Percentiles rank a stretch among this genome's conserved stretches.
Conservation (phyloP, 2,888 invertebrate species). For the Petrophora chlorosata region DNA sequence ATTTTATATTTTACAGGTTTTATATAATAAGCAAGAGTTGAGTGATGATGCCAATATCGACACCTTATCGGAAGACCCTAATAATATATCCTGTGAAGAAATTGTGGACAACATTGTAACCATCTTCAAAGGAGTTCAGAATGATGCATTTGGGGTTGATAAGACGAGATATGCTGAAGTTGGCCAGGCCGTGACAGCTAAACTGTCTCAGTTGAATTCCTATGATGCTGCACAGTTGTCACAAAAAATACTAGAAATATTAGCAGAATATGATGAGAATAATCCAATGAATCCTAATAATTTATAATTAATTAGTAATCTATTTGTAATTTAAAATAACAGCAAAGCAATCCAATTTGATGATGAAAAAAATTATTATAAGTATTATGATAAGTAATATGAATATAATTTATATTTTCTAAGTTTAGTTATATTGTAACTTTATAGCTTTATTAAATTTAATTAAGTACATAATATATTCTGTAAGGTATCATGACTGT, state of each 20-base stretch:
- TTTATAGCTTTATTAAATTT: no score
- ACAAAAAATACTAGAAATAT: slow-evolving; percentile 64
- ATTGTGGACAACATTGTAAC: slow-evolving; percentile 60
- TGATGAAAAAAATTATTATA: no score
- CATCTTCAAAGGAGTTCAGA: slow-evolving; percentile 63
- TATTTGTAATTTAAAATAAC: background rate
- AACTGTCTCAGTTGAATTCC: slow-evolving; percentile 61
- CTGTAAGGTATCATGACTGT: no score
- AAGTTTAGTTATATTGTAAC: no score
- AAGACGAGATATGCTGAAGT: slow-evolving; percentile 57
- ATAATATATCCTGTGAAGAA: slow-evolving; percentile 49
- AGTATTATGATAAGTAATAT: no score
- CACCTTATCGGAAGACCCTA: slow-evolving; percentile 33
- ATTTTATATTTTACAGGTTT: slow-evolving; percentile 37
- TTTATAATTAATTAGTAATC: background rate
- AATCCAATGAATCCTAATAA: slow-evolving; percentile 69
- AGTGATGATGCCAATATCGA: slow-evolving; percentile 44
- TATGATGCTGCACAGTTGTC: slow-evolving; percentile 62
- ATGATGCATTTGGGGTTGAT: slow-evolving; percentile 61
- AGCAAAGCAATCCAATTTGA: no score
- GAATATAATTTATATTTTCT: no score
- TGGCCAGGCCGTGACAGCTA: slow-evolving; percentile 57
- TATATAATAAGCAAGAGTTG: slow-evolving; percentile 32
- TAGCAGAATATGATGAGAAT: slow-evolving; percentile 63
- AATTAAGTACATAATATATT: no score